Conservation (phyloP, 2,797 vertebrate species). For the Synaphobranchus kaupii region DNA sequence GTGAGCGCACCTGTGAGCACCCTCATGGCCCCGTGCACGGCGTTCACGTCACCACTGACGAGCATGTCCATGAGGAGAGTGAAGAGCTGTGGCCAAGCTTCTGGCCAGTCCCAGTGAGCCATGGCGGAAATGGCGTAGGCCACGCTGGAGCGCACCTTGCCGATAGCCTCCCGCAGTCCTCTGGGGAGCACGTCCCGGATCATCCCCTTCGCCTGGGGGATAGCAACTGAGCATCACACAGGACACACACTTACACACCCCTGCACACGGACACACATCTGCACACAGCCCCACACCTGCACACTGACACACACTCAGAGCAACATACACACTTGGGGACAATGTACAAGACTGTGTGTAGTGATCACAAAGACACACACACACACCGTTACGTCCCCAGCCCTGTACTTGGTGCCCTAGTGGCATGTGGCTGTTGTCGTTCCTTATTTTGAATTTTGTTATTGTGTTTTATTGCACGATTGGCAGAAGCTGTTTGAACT, state of each 20-base stretch:
- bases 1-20: constrained; percentile 87
- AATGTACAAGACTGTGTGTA: too few relatives aligned
- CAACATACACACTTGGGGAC: background rate
- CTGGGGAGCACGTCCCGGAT: constrained; percentile 90
- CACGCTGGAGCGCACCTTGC: constrained; percentile 97
- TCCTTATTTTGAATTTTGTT: too few relatives aligned
- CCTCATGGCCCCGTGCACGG: constrained; percentile 96
- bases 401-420: too few relatives aligned
- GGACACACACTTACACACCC: background rate
- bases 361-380: too few relatives aligned
- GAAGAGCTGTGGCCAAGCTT: constrained; percentile 97
- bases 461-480: too few relatives aligned
- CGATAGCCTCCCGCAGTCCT: constrained; percentile 91
- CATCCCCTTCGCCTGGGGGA: constrained; percentile 86
- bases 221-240: background rate
- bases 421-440: too few relatives aligned
- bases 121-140: constrained; percentile 96
- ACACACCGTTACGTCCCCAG: too few relatives aligned
- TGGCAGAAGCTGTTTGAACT: too few relatives aligned
- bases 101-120: constrained; percentile 99
- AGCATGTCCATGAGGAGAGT: constrained; percentile 97
- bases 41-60: constrained; percentile 91
- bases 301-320: background rate
- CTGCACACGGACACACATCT: background rate
- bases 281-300: too few relatives aligned